Base-by-base conservation (phyloP, 2,888 invertebrate genomes). In the Leptura quadrifasciata region DNA sequence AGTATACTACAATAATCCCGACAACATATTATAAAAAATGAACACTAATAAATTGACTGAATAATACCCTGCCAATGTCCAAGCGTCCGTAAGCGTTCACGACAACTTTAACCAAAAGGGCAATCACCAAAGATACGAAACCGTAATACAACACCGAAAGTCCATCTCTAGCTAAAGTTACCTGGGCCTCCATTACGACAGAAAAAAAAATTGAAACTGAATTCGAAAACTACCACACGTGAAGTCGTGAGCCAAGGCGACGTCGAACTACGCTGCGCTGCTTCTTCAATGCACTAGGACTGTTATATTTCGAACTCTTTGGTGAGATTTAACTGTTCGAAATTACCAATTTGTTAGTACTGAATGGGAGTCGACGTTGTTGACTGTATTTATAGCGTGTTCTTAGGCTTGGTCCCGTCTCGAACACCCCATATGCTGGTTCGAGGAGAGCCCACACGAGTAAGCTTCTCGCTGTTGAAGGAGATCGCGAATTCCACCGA, bases 351-450 rank as follows among this genome's bases (percentile, higher is more conserved):
- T 80, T 76, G 70, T 69, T 77, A 69, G 76, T 81, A 87, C 87
- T 87, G 87, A 85, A 86, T 84, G 84, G 81, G 85, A 83, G 84
- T 82, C 85, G 84, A 84, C 81, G 79, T 80, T 76, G 81, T 84
- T 76, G 81, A 81, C 80, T 79, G 86, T 88, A 88, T 88, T 87
- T 88, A 88, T 88, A 88, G 88, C 83, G 80, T 81, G 81, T 84
- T 86, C 86, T 86, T 87, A 84, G 86, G 87, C 86, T 87, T 84
- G 87, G 86, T 84, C 84, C 81, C 83, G 85, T 82, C 81, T 81
- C 80, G 80, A 80, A 84, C 85, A 85, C 85, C 85, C 85, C 83
- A 82, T 71, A 47, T 76, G 58, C 58, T 39, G 39, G 58, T 39
- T n/a, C 63, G 70, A 69, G 75, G 67, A 72, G 75, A 76, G 64